Percentiles rank a stretch among this genome's conserved stretches.
Evolutionary conservation across 2,888 invertebrate species (phyloP).

Genomic region (Chymomyza caudatula): DNA sequence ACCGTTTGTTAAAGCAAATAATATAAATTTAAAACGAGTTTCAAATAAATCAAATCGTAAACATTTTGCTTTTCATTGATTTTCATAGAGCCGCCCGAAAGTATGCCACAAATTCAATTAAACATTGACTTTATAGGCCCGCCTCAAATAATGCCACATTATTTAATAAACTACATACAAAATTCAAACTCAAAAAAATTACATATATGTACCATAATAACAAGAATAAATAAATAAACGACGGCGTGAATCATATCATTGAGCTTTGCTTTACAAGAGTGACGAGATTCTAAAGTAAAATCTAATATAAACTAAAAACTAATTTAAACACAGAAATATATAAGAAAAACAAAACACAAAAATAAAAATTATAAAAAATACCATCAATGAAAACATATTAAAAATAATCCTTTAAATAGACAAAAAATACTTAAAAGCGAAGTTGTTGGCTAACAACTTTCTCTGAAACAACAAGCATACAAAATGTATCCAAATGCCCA

Average conservation of each 20-base stretch:
- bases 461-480: neutral
- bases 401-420: neutral
- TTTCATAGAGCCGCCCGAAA: neutral
- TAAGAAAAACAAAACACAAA: neutral
- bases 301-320: constrained; percentile 15
- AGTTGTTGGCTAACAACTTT: neutral
- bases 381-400: constrained; percentile 3
- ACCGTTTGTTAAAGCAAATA: neutral
- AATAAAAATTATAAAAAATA: neutral
- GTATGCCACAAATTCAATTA: neutral
- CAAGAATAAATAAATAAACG: constrained; percentile 8
- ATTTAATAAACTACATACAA: constrained; percentile 6
- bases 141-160: constrained; percentile 14
- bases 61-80: neutral
- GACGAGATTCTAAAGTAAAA: constrained; percentile 51
- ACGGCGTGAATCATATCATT: constrained; percentile 68
- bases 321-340: constrained; percentile 1
- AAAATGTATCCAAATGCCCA: neutral
- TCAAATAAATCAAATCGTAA: constrained; percentile 1
- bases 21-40: constrained; percentile 1
- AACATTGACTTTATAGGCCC: constrained; percentile 10
- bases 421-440: neutral
- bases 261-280: constrained; percentile 68
- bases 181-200: constrained; percentile 12
- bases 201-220: neutral